Conservation (phyloP, 2,113 vertebrate genomes). For the Grammatotria lemairii region DNA sequence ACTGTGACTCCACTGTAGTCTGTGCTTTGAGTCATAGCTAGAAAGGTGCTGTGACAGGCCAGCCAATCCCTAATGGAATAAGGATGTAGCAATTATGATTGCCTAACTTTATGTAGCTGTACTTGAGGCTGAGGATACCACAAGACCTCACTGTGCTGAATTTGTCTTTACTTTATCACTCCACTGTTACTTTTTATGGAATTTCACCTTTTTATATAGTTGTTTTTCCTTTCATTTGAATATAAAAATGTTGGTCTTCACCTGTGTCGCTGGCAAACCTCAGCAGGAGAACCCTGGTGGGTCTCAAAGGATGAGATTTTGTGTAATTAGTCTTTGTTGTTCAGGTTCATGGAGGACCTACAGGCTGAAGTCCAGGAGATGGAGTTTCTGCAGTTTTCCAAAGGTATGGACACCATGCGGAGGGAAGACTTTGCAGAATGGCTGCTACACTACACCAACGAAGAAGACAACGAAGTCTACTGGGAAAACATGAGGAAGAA, state of each 20-base stretch:
- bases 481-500: conserved; percentile 89
- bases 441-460: conserved; percentile 94
- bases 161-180: neutral
- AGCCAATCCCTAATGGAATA: neutral
- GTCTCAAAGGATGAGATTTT: neutral
- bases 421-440: conserved; percentile 95
- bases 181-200: fast-evolving
- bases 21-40: neutral
- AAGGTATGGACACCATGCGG: conserved; percentile 89
- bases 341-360: conserved; percentile 93
- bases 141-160: neutral
- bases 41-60: neutral
- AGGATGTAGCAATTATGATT: neutral
- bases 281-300: neutral
- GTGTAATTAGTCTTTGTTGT: neutral
- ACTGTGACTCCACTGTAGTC: neutral
- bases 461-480: conserved; percentile 88
- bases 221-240: neutral
- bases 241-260: neutral
- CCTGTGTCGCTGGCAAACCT: neutral
- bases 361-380: conserved; percentile 95
- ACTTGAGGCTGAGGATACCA: neutral
- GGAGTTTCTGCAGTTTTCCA: conserved; percentile 96
- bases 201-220: neutral
- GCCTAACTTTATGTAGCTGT: neutral